Evolutionary conservation across 1,140 invertebrate species (phyloP).

Genomic region (Lineus longissimus): DNA sequence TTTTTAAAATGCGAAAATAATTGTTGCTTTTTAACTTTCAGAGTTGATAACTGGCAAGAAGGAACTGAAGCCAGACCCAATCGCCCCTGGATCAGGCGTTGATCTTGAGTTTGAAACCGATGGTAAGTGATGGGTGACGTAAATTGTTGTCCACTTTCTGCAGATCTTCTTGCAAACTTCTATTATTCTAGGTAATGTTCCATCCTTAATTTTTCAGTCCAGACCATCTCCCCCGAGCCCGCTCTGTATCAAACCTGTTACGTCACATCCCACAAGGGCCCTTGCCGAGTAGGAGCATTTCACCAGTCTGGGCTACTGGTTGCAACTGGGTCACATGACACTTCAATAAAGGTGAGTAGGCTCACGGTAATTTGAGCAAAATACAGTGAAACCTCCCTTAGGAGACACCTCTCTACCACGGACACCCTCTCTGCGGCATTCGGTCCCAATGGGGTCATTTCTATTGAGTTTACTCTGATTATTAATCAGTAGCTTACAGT

Average conservation of each 20-base stretch:
- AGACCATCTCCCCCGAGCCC: constrained; percentile 78
- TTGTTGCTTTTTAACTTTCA: background rate
- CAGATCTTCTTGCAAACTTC: too few species aligned
- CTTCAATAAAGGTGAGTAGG: constrained; percentile 86
- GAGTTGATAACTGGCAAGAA: background rate
- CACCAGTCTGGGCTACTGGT: constrained; percentile 87
- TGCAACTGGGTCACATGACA: constrained; percentile 96
- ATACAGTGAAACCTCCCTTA: too few species aligned
- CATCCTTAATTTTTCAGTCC: constrained; percentile 49
- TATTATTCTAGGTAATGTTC: too few species aligned
- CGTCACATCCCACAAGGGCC: constrained; percentile 96
- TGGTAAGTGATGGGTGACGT: constrained; percentile 34
- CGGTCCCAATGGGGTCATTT: too few species aligned
- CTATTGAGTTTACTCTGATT: too few species aligned
- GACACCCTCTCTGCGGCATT: too few species aligned
- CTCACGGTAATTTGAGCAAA: too few species aligned
- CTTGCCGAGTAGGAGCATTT: constrained; percentile 91
- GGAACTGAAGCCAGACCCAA: constrained; percentile 22
- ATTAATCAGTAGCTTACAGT: constrained; percentile 9
- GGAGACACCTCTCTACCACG: too few species aligned
- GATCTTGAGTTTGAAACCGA: constrained; percentile 94
- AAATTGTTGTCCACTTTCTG: too few species aligned
- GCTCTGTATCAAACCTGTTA: constrained; percentile 97
- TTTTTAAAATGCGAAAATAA: too few species aligned
- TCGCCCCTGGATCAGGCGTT: constrained; percentile 66